Conservation (phyloP, 2,797 vertebrate species). For the Choloepus didactylus region DNA sequence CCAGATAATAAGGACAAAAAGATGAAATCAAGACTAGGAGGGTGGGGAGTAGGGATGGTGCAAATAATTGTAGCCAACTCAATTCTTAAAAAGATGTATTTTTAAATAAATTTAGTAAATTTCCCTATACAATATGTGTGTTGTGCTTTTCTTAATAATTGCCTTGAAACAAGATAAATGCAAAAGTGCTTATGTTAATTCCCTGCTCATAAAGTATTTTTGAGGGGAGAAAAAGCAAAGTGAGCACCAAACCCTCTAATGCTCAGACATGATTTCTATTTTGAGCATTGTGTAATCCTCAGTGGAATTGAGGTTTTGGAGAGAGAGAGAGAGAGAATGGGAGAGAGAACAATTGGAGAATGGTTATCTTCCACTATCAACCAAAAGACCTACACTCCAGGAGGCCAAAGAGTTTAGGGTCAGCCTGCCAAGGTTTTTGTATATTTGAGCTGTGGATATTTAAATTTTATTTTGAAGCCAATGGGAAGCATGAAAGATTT, state of each 20-base stretch:
- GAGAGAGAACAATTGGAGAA: too few relatives aligned
- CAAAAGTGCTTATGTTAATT: not conserved
- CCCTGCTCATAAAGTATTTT: not conserved
- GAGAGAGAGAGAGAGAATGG: not conserved
- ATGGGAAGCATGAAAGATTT: not conserved
- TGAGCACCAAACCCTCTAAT: not conserved
- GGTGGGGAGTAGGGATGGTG: not conserved
- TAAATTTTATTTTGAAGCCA: not conserved
- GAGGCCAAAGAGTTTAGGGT: not conserved
- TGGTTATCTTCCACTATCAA: not conserved
- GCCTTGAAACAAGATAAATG: not conserved
- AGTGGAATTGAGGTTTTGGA: not conserved
- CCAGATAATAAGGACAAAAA: not conserved
- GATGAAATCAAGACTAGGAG: not conserved
- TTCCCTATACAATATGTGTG: not conserved
- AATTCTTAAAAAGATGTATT: not conserved
- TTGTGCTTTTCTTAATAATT: not conserved
- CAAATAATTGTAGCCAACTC: not conserved
- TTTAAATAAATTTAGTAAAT: not conserved
- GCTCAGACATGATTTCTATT: too few relatives aligned
- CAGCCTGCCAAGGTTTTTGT: not conserved
- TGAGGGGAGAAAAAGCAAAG: not conserved
- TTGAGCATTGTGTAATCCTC: not conserved
- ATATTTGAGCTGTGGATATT: not conserved
- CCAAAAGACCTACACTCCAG: not conserved